Evolutionary conservation across 2,113 vertebrate species (phyloP), one percentile per base, ranked within the genome.

Genomic region (Rana temporaria): DNA sequence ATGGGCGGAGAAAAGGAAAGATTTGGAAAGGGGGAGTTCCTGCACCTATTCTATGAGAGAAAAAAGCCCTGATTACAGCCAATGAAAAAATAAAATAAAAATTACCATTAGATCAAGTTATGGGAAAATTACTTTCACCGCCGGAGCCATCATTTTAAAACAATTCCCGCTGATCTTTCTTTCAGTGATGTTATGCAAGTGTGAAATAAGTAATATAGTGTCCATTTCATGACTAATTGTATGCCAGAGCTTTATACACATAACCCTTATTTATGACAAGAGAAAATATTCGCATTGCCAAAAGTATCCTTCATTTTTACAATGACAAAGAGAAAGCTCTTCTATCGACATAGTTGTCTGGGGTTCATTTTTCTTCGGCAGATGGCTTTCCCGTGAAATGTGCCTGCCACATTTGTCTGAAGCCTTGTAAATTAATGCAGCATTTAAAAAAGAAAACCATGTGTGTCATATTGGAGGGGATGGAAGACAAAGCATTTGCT

Each of bases 331-430:
- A 56, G 65, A 74, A 59, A 60, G 80, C 55, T 66, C 62, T 75
- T 67, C 34, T 66, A 83, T 60, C 5, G 22, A 66, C 30, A 32
- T 48, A 30, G 14, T 68, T 76, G 71, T 76, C 71, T 75, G 57
- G 52, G 72, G 52, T 42, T 68, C 19, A 52, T 75, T 68, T 82
- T 67, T 26, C 34, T 83, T 67, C 17, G 52, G 64, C 81, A 83
- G 72, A 83, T 67, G 71, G 56, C n/a, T 38, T 16, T 32, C 70
- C 71, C 53, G 48, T 83, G 72, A 76, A 76, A 83, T 68, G 81
- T 16, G 62, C 38, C 71, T 59, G 80, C 20, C 63, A 75, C 63
- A 67, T 74, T 82, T 26, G 53, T 74, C 63, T 67, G 62, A 63
- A 56, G 15, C 62, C 52, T 19, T 75, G 62, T 48, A 82, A 74